Conservation (phyloP, 2,797 vertebrate species). For the Lagocephalus sceleratus region DNA sequence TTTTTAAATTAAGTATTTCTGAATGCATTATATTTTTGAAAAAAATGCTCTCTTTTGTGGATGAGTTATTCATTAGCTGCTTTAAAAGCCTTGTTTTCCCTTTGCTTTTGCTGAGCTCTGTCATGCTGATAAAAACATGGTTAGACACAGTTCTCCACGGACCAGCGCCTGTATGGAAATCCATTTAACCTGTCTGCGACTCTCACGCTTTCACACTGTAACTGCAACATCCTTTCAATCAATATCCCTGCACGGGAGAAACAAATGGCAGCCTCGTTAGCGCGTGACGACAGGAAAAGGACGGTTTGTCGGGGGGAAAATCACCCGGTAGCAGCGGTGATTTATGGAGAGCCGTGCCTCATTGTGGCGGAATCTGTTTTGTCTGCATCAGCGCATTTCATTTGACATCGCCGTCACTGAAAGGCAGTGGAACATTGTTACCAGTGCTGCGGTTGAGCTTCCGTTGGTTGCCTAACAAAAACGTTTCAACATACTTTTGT, state of each 20-base stretch:
- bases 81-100: slow-evolving; percentile 5
- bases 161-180: slow-evolving; percentile 3
- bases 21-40: slow-evolving; percentile 3
- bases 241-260: neutral
- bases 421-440: neutral
- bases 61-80: neutral
- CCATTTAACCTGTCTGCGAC: neutral
- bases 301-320: neutral
- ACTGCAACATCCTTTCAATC: neutral
- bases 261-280: neutral
- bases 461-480: too few relatives aligned
- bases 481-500: too few relatives aligned
- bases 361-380: neutral
- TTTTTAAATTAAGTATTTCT: neutral
- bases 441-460: neutral
- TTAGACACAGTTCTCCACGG: slow-evolving; percentile 3
- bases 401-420: neutral
- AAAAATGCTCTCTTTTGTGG: neutral
- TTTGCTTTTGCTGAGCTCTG: slow-evolving; percentile 8
- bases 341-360: too few relatives aligned
- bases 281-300: neutral
- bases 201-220: neutral
- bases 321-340: neutral
- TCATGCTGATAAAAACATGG: neutral
- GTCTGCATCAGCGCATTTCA: neutral